Base-by-base conservation (phyloP, 1,140 invertebrate species). In the Zophobas atratus region DNA sequence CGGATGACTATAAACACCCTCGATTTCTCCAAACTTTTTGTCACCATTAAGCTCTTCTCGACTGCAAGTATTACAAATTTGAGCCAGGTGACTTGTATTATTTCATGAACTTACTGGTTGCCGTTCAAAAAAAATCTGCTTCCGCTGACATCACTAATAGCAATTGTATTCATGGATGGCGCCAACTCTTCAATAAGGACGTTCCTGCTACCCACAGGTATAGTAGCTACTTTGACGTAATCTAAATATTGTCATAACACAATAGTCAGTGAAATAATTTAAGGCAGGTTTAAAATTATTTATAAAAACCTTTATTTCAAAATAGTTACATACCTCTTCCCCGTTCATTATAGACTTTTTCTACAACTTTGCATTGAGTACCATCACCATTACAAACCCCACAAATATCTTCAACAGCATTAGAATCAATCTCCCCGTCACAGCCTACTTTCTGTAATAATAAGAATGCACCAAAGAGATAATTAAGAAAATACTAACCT, bases 341-440 rank as follows among this genome's bases (percentile, higher is more conserved):
- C 20, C 20, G 20, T 20, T 20, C 20, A 20, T 20, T 20, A 20
- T 20, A 20, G 20, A 20, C 20, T 20, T 87, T 86, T 39, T 88
- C 81, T 1, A 89, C 78, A 6, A 83, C 76, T 55, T 82, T 89
- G 80, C 93, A 94, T 34, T 90, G 88, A 0, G 90, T 90, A 0
- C 92, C 92, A 81, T 93, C 92, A 1, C 93, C 93, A 81, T 92
- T 90, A 83, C 93, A 94, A 1, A 93, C 84, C 0, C 93, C 93
- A 82, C 93, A 94, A 5, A 89, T 84, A 83, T 94, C 93, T 77
- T 93, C 91, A 35, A 90, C 87, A 0, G 92, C 91, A 48, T 88
- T 85, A 0, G 92, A 93, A 81, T 92, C 91, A 4, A 94, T 84
- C 2, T 86, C 82, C 88, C 89, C 92, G 84, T 94, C 92, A 86